Evolutionary conservation across 1,140 invertebrate genomes (phyloP).

Genomic region (Aphidius gifuensis): DNA sequence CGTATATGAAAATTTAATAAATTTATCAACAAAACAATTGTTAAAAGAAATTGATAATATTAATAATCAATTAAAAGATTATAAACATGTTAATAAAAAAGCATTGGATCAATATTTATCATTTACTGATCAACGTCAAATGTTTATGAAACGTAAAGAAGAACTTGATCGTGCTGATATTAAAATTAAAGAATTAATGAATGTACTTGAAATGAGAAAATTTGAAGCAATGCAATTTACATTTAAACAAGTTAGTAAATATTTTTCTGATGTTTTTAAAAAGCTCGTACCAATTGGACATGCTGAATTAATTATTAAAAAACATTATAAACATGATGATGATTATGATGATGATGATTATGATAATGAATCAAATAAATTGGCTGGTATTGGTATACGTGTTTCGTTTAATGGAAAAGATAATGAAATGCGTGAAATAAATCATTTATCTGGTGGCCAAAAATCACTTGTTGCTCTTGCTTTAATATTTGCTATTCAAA

Average conservation of each 20-base stretch:
- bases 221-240: conserved; percentile 98
- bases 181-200: conserved; percentile 94
- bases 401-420: conserved; percentile 86
- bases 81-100: conserved; percentile 99
- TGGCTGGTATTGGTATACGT: conserved; percentile 76
- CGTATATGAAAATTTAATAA: conserved; percentile 87
- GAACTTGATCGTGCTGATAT: conserved; percentile 89
- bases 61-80: conserved; percentile 96
- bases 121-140: conserved; percentile 98
- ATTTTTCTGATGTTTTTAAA: conserved; percentile 97
- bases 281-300: conserved; percentile 95
- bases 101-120: conserved; percentile 98
- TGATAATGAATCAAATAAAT: conserved; percentile 72
- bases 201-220: conserved; percentile 91
- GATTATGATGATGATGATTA: conserved; percentile 53
- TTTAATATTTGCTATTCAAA: conserved; percentile 98
- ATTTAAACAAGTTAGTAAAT: conserved; percentile 96
- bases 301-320: conserved; percentile 84
- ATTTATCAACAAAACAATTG: conserved; percentile 82
- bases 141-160: conserved; percentile 91
- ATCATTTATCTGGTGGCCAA: conserved; percentile 97
- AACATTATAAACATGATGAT: conserved; percentile 59
- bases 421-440: conserved; percentile 98
- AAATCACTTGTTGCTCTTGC: conserved; percentile 97
- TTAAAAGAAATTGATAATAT: conserved; percentile 96